Evolutionary conservation across 1,140 invertebrate species (phyloP).

Genomic region (Drosophila baimaii): DNA sequence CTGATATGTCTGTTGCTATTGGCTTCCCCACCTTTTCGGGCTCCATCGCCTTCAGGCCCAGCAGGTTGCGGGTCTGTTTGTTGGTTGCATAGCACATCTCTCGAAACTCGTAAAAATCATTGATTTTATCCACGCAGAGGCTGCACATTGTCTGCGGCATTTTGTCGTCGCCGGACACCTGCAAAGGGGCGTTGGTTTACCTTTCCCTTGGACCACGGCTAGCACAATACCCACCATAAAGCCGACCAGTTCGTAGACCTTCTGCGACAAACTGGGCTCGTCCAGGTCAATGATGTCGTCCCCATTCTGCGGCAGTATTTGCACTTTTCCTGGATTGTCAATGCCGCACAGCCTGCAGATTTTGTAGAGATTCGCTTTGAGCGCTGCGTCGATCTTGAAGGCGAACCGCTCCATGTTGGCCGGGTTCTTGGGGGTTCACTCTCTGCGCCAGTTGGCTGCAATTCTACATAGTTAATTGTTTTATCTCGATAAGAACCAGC

Average conservation of each 20-base stretch:
- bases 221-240: constrained; percentile 51
- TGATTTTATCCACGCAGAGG: constrained; percentile 86
- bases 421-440: neutral
- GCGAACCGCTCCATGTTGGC: constrained; percentile 79
- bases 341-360: constrained; percentile 83
- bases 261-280: constrained; percentile 70
- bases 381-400: constrained; percentile 79
- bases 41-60: constrained; percentile 82
- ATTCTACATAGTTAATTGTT: constrained; percentile 35
- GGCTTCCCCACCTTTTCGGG: constrained; percentile 50
- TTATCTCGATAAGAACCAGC: constrained; percentile 32
- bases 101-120: constrained; percentile 87
- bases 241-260: constrained; percentile 72
- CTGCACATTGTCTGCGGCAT: constrained; percentile 87
- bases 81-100: constrained; percentile 86
- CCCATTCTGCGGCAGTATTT: constrained; percentile 52
- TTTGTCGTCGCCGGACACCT: constrained; percentile 86
- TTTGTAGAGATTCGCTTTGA: constrained; percentile 78
- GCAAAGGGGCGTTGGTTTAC: constrained; percentile 36
- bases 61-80: constrained; percentile 84
- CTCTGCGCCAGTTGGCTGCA: neutral
- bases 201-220: neutral
- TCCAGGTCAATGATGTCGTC: constrained; percentile 64
- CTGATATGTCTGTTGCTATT: neutral
- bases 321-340: constrained; percentile 77